Percentiles rank a stretch among this genome's conserved stretches.
Evolutionary conservation across 2,888 invertebrate species (phyloP).

Genomic region (Melinaea marsaeus): DNA sequence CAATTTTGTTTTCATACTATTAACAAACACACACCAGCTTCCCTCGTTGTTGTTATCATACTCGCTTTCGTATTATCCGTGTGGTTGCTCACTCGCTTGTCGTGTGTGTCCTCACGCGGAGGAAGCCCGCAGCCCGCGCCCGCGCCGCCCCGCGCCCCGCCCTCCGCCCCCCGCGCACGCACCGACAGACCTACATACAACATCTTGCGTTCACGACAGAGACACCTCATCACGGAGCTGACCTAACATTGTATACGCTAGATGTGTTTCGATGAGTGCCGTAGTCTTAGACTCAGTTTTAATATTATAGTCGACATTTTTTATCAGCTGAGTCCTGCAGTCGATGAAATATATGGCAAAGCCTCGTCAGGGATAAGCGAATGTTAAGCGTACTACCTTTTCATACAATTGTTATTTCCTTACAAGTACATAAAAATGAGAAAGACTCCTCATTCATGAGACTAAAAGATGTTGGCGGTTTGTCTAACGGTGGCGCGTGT

Average conservation of each 20-base stretch:
- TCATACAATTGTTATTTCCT: too few species aligned
- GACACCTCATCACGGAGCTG: background rate
- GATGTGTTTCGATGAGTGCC: background rate
- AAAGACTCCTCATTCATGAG: background rate
- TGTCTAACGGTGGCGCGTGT: conserved; percentile 21
- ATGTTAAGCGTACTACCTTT: too few species aligned
- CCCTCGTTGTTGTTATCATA: background rate
- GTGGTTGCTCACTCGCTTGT: background rate
- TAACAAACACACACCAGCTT: background rate
- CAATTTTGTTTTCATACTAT: too few species aligned
- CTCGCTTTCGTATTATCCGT: background rate
- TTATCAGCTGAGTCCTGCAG: too few species aligned
- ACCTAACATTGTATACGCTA: background rate
- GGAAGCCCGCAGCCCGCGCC: conserved; percentile 5
- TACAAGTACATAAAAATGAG: background rate
- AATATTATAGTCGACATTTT: too few species aligned
- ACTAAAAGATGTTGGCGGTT: too few species aligned
- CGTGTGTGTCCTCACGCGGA: background rate
- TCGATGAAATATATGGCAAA: too few species aligned
- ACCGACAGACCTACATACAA: conserved; percentile 2
- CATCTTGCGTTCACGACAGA: background rate
- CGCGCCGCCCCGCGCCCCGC: conserved; percentile 5
- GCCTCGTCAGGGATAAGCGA: too few species aligned
- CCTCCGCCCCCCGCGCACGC: conserved; percentile 3
- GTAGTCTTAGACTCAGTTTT: background rate